Evolutionary conservation across 2,113 vertebrate genomes (phyloP).

Genomic region (Lagopus leucura): DNA sequence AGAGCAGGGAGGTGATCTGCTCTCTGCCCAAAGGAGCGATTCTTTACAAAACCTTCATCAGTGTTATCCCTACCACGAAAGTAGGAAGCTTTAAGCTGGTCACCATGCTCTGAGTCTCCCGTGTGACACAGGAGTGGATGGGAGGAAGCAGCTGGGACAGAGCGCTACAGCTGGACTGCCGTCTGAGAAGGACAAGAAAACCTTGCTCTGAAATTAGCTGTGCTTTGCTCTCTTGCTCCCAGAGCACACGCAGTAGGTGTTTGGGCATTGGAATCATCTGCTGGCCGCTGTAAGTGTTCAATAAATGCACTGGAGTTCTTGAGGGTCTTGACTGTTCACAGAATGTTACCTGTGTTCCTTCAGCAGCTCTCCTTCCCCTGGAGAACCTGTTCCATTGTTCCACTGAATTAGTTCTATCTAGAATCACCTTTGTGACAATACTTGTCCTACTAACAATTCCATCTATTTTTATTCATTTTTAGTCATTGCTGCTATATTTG

Average conservation of each 20-base stretch:
- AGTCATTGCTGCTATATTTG: background rate
- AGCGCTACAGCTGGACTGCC: background rate
- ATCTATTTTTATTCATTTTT: background rate
- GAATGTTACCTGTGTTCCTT: background rate
- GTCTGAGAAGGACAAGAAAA: background rate
- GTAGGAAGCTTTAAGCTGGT: constrained; percentile 89
- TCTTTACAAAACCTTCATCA: constrained; percentile 96
- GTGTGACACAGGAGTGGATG: accelerated
- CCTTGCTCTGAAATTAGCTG: background rate
- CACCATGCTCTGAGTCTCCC: constrained; percentile 83
- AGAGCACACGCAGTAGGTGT: background rate
- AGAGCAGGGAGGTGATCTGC: constrained; percentile 80
- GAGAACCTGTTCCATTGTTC: background rate
- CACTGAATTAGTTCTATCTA: background rate
- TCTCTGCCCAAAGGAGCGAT: constrained; percentile 86
- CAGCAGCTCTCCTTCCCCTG: background rate
- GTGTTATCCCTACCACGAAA: constrained; percentile 83
- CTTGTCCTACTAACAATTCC: background rate
- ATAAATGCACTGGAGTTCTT: constrained; percentile 6
- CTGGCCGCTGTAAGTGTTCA: background rate
- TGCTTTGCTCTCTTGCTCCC: background rate
- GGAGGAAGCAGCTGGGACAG: background rate
- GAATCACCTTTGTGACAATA: background rate
- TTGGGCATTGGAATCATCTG: background rate
- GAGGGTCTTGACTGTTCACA: background rate